These are phyloP conservation scores for Diarsia brunnea DNA, from an alignment of 2,888 invertebrate species.

Conservation along the genomic window DNA sequence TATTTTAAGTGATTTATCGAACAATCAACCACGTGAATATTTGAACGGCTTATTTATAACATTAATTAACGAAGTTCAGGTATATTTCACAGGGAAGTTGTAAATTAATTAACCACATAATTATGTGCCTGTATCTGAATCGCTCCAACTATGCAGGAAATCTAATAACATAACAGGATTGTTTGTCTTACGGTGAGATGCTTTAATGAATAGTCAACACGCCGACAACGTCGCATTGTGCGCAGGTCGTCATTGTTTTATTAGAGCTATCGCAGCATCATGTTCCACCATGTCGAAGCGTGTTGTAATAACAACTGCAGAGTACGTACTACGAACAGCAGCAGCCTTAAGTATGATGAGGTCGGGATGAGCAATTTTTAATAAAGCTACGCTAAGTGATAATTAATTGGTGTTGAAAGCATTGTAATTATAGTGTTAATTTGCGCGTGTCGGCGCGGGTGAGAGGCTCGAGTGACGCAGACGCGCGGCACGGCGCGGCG, in stretches of 20 bases:
- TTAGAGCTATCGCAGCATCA: conserved; percentile 68
- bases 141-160: conserved; percentile 80
- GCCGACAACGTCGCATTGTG: conserved; percentile 76
- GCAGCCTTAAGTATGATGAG: conserved; percentile 25
- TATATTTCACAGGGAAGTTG: conserved; percentile 66
- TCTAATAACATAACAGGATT: conserved; percentile 85
- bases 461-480: conserved; percentile 48
- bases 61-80: conserved; percentile 73
- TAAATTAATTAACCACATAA: conserved; percentile 77
- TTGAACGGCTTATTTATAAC: conserved; percentile 66
- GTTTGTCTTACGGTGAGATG: conserved; percentile 86
- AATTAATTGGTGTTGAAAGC: conserved; percentile 74
- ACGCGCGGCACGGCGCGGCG: conserved; percentile 42
- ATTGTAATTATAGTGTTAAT: conserved; percentile 73
- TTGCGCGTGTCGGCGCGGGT: conserved; percentile 61
- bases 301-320: conserved; percentile 60
- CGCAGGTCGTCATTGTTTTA: conserved; percentile 81
- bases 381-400: conserved; percentile 74
- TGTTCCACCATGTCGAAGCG: conserved; percentile 43
- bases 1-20: conserved; percentile 77
- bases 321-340: background rate
- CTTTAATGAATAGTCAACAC: conserved; percentile 89
- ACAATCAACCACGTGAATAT: conserved; percentile 67
- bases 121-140: conserved; percentile 76
- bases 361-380: conserved; percentile 50